Conservation (phyloP, 1,140 invertebrate genomes). For the Drosophila kohkoa region DNA sequence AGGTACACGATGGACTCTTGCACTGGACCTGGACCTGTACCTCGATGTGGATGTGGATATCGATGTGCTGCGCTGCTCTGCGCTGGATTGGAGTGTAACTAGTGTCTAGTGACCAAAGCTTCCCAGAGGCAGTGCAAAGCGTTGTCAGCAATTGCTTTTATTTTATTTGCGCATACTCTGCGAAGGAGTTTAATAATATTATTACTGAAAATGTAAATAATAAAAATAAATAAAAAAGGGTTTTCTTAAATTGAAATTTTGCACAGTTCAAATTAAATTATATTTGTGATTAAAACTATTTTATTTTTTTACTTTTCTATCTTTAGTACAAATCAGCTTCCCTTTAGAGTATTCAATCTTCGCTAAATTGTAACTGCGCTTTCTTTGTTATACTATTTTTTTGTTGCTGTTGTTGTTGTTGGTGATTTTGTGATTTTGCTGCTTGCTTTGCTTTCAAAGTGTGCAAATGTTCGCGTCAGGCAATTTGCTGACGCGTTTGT, state of each 20-base stretch:
- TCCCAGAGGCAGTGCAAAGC: constrained; percentile 34
- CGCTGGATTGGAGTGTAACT: constrained; percentile 23
- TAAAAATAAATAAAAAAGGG: too few relatives aligned
- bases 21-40: constrained; percentile 54
- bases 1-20: constrained; percentile 70
- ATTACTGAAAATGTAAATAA: neutral
- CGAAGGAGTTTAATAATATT: constrained; percentile 9
- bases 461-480: constrained; percentile 83
- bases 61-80: neutral
- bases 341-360: neutral
- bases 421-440: constrained; percentile 43
- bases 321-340: constrained; percentile 5
- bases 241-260: too few relatives aligned
- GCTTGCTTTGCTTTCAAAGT: constrained; percentile 75
- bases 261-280: too few relatives aligned
- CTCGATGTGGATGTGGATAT: neutral
- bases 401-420: constrained; percentile 1
- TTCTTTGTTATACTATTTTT: constrained; percentile 34
- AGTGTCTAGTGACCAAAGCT: constrained; percentile 51
- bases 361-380: constrained; percentile 8
- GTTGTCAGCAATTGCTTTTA: constrained; percentile 25
- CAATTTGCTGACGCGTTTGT: constrained; percentile 83
- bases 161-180: constrained; percentile 12
- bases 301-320: constrained; percentile 21
- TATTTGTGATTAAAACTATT: too few relatives aligned